These are phyloP conservation scores for Delphinus delphis DNA, from an alignment of 2,113 vertebrate genomes.

Conservation along the genomic window DNA sequence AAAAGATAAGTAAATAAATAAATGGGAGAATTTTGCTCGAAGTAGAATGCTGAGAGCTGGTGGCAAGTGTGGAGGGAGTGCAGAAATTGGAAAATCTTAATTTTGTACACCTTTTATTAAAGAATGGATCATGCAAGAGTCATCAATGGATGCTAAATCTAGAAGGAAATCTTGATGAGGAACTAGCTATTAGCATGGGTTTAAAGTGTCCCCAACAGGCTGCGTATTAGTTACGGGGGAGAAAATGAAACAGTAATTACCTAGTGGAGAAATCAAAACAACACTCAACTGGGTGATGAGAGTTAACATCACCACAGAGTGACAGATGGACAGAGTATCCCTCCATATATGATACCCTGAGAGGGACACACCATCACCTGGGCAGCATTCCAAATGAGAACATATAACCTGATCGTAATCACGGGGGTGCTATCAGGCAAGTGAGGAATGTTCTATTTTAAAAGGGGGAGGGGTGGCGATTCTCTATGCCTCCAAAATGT, in stretches of 20 bases:
- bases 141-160: background rate
- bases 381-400: background rate
- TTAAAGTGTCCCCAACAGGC: background rate
- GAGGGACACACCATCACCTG: background rate
- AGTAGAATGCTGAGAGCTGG: background rate
- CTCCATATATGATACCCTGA: background rate
- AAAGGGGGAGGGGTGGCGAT: background rate
- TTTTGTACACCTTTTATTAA: slow-evolving; percentile 23
- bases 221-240: slow-evolving; percentile 23
- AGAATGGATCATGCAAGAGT: background rate
- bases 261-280: slow-evolving; percentile 34
- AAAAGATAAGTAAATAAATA: background rate
- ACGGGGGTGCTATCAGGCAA: background rate
- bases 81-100: background rate
- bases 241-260: slow-evolving; percentile 35
- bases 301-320: background rate
- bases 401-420: too few relatives aligned
- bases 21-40: background rate
- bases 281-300: background rate
- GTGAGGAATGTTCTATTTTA: background rate
- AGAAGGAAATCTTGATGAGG: slow-evolving; percentile 34
- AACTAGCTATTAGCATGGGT: background rate
- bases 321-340: background rate
- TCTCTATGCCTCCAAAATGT: background rate
- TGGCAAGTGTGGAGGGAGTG: background rate